Percentiles rank a stretch among this genome's conserved stretches.
Evolutionary conservation across 1,140 invertebrate species (phyloP).

Genomic region (Papilio xuthus): DNA sequence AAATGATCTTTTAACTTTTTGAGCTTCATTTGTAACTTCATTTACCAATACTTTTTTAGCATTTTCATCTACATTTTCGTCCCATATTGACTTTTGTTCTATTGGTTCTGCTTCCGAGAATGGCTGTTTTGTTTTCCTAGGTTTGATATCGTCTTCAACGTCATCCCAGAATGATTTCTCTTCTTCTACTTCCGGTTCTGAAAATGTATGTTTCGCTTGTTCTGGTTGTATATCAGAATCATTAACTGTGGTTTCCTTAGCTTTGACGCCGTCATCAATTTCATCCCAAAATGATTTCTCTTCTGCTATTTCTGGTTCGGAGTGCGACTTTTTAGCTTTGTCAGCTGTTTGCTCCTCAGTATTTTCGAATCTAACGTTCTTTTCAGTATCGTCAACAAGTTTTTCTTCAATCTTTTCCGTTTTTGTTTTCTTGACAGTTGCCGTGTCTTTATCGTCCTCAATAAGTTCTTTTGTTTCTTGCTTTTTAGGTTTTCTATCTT

Average conservation of each 20-base stretch:
- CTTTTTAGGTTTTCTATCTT: slow-evolving; percentile 55
- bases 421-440: slow-evolving; percentile 63
- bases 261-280: slow-evolving; percentile 48
- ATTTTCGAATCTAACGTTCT: slow-evolving; percentile 48
- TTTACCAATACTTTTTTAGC: slow-evolving; percentile 46
- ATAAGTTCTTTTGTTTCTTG: slow-evolving; percentile 51
- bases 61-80: slow-evolving; percentile 43
- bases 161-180: slow-evolving; percentile 65
- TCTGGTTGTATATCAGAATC: slow-evolving; percentile 47
- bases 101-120: background rate
- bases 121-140: slow-evolving; percentile 44
- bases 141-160: slow-evolving; percentile 48
- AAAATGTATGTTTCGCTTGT: slow-evolving; percentile 55
- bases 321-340: slow-evolving; percentile 56
- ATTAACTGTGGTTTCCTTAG: slow-evolving; percentile 54
- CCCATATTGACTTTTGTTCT: slow-evolving; percentile 25
- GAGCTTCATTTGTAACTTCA: slow-evolving; percentile 44
- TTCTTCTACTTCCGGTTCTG: slow-evolving; percentile 67
- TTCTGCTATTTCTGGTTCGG: slow-evolving; percentile 64
- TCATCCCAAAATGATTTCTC: slow-evolving; percentile 76
- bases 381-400: slow-evolving; percentile 48
- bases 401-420: slow-evolving; percentile 67
- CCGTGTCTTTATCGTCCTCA: slow-evolving; percentile 53
- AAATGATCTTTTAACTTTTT: slow-evolving; percentile 48
- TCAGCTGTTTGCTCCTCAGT: slow-evolving; percentile 42